Conservation (phyloP, 2,888 invertebrate genomes). For the Synergus laeviventris region DNA sequence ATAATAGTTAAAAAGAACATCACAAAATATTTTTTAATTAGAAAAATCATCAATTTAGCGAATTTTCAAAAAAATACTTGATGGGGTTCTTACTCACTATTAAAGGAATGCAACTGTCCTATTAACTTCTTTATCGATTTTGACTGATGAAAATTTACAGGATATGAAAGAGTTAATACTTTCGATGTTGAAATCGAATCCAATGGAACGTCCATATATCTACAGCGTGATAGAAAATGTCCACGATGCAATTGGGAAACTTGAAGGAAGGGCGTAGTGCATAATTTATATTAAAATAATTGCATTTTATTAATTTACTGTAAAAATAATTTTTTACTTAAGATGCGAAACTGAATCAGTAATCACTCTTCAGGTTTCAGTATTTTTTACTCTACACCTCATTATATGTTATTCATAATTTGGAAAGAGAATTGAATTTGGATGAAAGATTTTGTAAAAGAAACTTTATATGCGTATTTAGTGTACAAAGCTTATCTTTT, state of each 20-base stretch:
- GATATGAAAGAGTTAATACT: slow-evolving; percentile 83
- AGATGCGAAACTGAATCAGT: too few relatives aligned
- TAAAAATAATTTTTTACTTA: too few relatives aligned
- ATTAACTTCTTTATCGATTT: too few relatives aligned
- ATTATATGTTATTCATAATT: not conserved
- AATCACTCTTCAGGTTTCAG: not conserved
- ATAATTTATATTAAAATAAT: slow-evolving; percentile 65
- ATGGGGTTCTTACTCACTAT: slow-evolving; percentile 3
- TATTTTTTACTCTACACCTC: not conserved
- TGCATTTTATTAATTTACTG: not conserved
- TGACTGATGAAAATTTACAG: slow-evolving; percentile 77
- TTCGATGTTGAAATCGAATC: slow-evolving; percentile 85
- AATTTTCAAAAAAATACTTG: not conserved
- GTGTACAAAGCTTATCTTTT: not conserved
- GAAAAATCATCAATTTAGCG: too few relatives aligned
- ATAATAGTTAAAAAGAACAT: slow-evolving; percentile 1
- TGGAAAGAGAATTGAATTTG: not conserved
- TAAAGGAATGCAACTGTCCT: too few relatives aligned
- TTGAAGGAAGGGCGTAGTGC: slow-evolving; percentile 80
- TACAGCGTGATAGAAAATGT: slow-evolving; percentile 83
- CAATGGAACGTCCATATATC: slow-evolving; percentile 86
- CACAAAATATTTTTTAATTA: too few relatives aligned
- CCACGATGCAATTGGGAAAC: slow-evolving; percentile 78
- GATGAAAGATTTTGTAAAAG: not conserved
- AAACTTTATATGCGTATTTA: not conserved